Evolutionary conservation across 2,113 vertebrate species (phyloP), one percentile per base, ranked within the genome.

Genomic region (Gavia stellata): DNA sequence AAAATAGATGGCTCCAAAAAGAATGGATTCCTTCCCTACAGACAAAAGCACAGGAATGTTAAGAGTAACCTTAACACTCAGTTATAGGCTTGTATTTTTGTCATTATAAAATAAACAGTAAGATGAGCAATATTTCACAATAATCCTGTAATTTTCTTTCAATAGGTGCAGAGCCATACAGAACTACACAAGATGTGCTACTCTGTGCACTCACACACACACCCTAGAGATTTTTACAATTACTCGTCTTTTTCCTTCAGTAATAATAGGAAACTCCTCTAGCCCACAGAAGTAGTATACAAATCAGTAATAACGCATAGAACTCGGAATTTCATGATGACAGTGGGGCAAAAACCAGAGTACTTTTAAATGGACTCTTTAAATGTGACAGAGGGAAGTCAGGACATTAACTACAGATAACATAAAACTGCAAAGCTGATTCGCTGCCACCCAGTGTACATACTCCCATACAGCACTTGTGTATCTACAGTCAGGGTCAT

Each of bases 1-100:
- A 99, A 98, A 98, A 99, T 99, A 96, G 99, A 99, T 53, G 99
- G 99, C 95, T 99, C 99, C 75, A 99, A 98, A 98, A 99, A 99
- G 97, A 99, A 99, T 0, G 99, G 99, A 98, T 99, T 99, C 90
- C 99, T 99, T 94, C 99, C 99, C 99, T 99, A 94, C 29, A 97
- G 61, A 96, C 55, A 97, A 90, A 95, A 97, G 91, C 61, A 65
- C 40, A 96, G 94, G 78, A 95, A 95, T 19, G n/a, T 28, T 28
- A 70, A 90, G 81, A 85, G 77, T 65, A 94, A 94, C 52, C 62
- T 81, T 47, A 91, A 77, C 36, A 45, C n/a, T 79, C 73, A 87
- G 58, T 42, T 52, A 70, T 0, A 75, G 25, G 33, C 34, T 58
- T 80, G 5, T 29, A 68, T 44, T 94, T 74, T 36, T 75, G 31